Evolutionary conservation across 2,888 invertebrate genomes (phyloP).

Genomic region (Lottia scabra): DNA sequence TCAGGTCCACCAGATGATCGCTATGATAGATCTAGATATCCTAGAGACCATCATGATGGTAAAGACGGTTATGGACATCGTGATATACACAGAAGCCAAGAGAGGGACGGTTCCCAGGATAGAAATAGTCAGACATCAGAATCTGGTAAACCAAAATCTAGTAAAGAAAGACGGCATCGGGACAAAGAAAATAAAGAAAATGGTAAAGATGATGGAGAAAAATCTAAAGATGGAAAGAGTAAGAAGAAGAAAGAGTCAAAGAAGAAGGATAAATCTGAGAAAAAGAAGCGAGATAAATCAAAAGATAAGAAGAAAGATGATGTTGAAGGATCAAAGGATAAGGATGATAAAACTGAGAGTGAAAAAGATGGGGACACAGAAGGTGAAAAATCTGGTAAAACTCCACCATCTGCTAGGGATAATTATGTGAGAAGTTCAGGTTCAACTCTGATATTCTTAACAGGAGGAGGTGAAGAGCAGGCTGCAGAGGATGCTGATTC

Average conservation of each 20-base stretch:
- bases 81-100: constrained; percentile 17
- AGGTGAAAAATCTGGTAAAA: constrained; percentile 8
- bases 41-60: constrained; percentile 8
- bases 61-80: constrained; percentile 1
- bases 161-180: constrained; percentile 7
- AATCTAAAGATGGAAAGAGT: constrained; percentile 70
- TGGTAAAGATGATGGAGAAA: constrained; percentile 70
- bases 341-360: constrained; percentile 67
- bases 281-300: constrained; percentile 36
- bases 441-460: constrained; percentile 5
- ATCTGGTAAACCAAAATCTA: neutral
- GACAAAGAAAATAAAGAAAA: constrained; percentile 49
- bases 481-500: constrained; percentile 15
- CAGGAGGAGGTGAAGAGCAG: constrained; percentile 11
- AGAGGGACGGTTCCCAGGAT: constrained; percentile 6
- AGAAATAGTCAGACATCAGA: constrained; percentile 14
- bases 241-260: constrained; percentile 38
- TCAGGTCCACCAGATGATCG: too few relatives aligned
- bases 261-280: constrained; percentile 36
- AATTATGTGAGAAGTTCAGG: neutral
- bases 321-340: constrained; percentile 69
- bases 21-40: neutral
- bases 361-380: constrained; percentile 13
- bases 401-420: neutral
- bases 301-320: constrained; percentile 54